Conservation (phyloP, 2,888 invertebrate species). For the Drosophila subsilvestris region DNA sequence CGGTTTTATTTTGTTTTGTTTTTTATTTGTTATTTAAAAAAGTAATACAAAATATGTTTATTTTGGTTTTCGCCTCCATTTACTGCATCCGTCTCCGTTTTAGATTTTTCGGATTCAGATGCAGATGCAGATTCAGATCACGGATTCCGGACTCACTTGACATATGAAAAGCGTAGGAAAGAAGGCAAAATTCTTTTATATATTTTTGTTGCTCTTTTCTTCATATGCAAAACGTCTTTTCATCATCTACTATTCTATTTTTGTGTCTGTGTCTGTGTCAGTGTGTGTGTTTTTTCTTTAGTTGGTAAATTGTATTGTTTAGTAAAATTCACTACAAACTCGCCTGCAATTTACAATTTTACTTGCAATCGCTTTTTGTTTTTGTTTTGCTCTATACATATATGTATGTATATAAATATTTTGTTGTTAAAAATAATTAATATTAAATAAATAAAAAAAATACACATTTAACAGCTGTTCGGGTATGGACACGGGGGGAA, state of each 20-base stretch:
- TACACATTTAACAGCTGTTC: constrained; percentile 56
- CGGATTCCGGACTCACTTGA: constrained; percentile 20
- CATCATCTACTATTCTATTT: constrained; percentile 5
- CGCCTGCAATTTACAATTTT: background rate
- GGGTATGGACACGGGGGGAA: background rate
- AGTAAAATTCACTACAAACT: constrained; percentile 32
- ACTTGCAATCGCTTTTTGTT: background rate
- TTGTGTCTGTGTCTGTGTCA: background rate
- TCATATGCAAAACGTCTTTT: constrained; percentile 4
- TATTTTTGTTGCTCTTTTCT: constrained; percentile 6
- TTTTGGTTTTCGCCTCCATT: constrained; percentile 38
- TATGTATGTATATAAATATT: constrained; percentile 22
- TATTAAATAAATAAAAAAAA: background rate
- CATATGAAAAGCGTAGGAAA: constrained; percentile 41
- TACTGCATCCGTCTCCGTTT: constrained; percentile 1
- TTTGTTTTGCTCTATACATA: constrained; percentile 13
- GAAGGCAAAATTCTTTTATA: constrained; percentile 30
- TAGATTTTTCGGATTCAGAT: constrained; percentile 5
- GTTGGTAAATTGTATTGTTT: constrained; percentile 28
- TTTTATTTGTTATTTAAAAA: constrained; percentile 52
- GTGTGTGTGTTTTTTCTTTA: constrained; percentile 10
- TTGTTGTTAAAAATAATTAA: constrained; percentile 14
- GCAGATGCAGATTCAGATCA: background rate
- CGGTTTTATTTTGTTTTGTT: constrained; percentile 1
- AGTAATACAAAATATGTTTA: constrained; percentile 70